These are phyloP conservation scores for Drepanosiphum platanoidis DNA, from an alignment of 2,888 invertebrate genomes.

Conservation along the genomic window DNA sequence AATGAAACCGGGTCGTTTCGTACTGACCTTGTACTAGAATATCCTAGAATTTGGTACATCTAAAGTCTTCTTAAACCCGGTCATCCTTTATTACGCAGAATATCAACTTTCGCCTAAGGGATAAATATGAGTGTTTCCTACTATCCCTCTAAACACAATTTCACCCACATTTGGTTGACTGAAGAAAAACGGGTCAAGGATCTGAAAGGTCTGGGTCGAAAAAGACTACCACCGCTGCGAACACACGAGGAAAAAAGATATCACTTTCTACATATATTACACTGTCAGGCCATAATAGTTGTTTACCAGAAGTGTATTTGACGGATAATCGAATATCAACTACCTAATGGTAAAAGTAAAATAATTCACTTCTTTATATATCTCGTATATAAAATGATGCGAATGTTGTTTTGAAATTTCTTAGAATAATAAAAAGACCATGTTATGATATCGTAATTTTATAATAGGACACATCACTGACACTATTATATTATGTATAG, in stretches of 20 bases:
- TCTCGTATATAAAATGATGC: background rate
- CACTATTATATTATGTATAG: background rate
- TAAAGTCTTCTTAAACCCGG: slow-evolving; percentile 46
- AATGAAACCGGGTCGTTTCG: slow-evolving; percentile 40
- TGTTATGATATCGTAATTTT: too few species aligned
- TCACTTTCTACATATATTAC: slow-evolving; percentile 41
- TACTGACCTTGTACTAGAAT: slow-evolving; percentile 36
- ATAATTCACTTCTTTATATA: slow-evolving; percentile 1
- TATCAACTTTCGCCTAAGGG: slow-evolving; percentile 46
- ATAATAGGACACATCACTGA: background rate
- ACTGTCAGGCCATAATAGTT: slow-evolving; percentile 28
- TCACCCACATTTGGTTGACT: background rate
- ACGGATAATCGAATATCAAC: slow-evolving; percentile 41
- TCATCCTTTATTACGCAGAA: slow-evolving; percentile 28
- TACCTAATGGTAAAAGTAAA: slow-evolving; percentile 24
- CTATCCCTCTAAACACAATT: slow-evolving; percentile 6
- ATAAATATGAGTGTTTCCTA: slow-evolving; percentile 7
- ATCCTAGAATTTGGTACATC: slow-evolving; percentile 2
- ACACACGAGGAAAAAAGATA: slow-evolving; percentile 30
- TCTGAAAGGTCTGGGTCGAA: slow-evolving; percentile 41
- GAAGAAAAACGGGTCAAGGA: slow-evolving; percentile 47
- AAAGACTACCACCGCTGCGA: background rate
- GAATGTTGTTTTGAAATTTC: background rate
- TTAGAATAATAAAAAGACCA: background rate
- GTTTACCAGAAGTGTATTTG: slow-evolving; percentile 23